phyloP scores from a whole-genome alignment of 2,113 vertebrate species.

The Caranx ignobilis region DNA sequence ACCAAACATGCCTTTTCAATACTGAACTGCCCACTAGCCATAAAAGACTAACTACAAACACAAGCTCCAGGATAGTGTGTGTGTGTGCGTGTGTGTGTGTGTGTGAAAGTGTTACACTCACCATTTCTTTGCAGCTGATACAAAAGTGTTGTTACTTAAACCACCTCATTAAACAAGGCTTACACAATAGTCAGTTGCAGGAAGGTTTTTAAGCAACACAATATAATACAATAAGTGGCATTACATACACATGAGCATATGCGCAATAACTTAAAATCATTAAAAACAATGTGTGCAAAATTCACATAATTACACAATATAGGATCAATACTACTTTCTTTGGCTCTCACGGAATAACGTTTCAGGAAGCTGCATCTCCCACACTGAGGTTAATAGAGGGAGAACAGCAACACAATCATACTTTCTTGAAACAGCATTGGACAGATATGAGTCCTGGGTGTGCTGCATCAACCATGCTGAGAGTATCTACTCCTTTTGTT shows the following conservation, averaged over 20 bases:
- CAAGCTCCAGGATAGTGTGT: not conserved
- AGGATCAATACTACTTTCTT: slow-evolving; percentile 20
- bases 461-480: not conserved
- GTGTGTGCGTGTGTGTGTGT: not conserved
- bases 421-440: not conserved
- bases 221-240: slow-evolving; percentile 10
- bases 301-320: slow-evolving; percentile 33
- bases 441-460: not conserved
- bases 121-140: not conserved
- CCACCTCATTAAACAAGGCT: not conserved
- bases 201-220: slow-evolving; percentile 6
- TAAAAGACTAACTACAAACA: not conserved
- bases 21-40: not conserved
- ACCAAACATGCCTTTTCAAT: slow-evolving; percentile 7
- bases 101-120: not conserved
- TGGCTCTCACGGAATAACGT: not conserved
- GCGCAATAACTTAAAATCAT: slow-evolving; percentile 59
- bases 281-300: slow-evolving; percentile 50
- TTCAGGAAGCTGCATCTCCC: slow-evolving; percentile 1
- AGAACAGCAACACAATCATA: not conserved
- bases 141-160: not conserved
- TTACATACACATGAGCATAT: slow-evolving; percentile 18
- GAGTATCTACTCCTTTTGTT: not conserved
- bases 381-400: not conserved
- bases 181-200: slow-evolving; percentile 18